Conservation (phyloP, 2,113 vertebrate genomes). For the Ceratotherium simum region DNA sequence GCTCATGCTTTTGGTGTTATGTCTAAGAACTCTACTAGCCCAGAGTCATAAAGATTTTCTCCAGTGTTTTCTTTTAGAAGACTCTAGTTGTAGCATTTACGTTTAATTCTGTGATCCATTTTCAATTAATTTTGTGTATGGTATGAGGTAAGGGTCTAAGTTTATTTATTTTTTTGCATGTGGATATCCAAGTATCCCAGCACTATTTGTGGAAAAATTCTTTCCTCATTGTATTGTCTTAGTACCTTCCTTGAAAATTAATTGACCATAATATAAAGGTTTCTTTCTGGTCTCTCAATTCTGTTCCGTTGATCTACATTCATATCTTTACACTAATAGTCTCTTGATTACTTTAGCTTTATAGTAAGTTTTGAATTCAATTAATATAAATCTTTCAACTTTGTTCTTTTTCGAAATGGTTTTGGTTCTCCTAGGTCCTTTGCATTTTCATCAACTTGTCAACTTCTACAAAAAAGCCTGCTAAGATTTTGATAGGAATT, state of each 20-base stretch:
- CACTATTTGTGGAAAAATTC: not conserved
- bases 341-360: not conserved
- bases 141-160: not conserved
- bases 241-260: not conserved
- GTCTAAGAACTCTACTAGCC: not conserved
- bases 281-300: not conserved
- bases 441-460: not conserved
- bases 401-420: slow-evolving; percentile 23
- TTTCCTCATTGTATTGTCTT: slow-evolving; percentile 1
- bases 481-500: not conserved
- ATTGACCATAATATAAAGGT: not conserved
- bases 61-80: not conserved
- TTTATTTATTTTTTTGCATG: not conserved
- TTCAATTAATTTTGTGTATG: not conserved
- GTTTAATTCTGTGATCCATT: slow-evolving; percentile 8
- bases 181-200: not conserved
- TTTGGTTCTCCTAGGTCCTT: not conserved
- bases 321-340: not conserved
- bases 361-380: not conserved
- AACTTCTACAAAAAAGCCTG: not conserved
- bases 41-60: not conserved
- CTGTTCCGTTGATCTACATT: slow-evolving; percentile 9
- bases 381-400: not conserved
- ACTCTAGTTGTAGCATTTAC: not conserved
- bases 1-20: not conserved